These are phyloP conservation scores for Hirtodrosophila cameraria DNA, from an alignment of 2,888 invertebrate species.

Conservation along the genomic window DNA sequence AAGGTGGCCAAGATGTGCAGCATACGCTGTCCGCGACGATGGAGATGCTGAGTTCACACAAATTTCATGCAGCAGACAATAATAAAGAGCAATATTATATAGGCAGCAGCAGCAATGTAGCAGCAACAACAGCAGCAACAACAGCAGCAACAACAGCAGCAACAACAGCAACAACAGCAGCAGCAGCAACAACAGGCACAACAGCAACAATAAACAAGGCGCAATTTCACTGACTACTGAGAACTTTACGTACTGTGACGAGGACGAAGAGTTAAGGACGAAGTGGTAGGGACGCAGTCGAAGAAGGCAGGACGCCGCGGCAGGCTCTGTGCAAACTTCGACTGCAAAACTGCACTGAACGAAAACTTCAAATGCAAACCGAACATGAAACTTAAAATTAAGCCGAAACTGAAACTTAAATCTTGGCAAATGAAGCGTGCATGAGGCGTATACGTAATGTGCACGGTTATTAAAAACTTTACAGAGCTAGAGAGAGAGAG, in stretches of 20 bases:
- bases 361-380: slow-evolving; percentile 21
- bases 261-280: slow-evolving; percentile 2
- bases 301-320: too few species aligned
- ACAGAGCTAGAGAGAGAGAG: not conserved
- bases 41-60: slow-evolving; percentile 45
- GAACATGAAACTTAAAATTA: slow-evolving; percentile 13
- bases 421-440: slow-evolving; percentile 42
- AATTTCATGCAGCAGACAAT: slow-evolving; percentile 55
- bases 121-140: slow-evolving; percentile 6
- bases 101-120: slow-evolving; percentile 53
- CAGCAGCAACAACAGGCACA: slow-evolving; percentile 27
- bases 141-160: slow-evolving; percentile 56
- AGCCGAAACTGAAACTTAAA: slow-evolving; percentile 8
- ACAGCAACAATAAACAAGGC: slow-evolving; percentile 69
- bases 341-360: slow-evolving; percentile 20
- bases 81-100: not conserved
- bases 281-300: not conserved
- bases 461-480: slow-evolving; percentile 38
- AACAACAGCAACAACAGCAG: slow-evolving; percentile 20
- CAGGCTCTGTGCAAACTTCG: slow-evolving; percentile 10
- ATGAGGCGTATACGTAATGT: slow-evolving; percentile 63
- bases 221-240: slow-evolving; percentile 79
- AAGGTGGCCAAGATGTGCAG: slow-evolving; percentile 37
- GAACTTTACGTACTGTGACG: slow-evolving; percentile 79
- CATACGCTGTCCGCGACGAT: slow-evolving; percentile 34